Evolutionary conservation across 2,797 vertebrate genomes (phyloP).

Genomic region (Lutjanus campechanus): DNA sequence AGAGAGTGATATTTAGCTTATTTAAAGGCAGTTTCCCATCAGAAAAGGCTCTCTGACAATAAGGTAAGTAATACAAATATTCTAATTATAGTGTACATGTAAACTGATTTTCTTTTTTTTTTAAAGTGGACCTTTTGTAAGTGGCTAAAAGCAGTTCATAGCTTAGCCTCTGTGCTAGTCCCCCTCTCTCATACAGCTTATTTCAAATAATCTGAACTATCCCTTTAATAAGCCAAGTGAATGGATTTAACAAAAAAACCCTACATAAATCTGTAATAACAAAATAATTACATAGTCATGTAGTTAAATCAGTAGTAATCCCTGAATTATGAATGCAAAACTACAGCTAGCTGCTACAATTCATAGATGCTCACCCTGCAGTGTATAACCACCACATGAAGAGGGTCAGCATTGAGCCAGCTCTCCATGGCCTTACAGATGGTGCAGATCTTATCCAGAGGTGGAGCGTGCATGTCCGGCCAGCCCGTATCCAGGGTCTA

Average conservation of each 20-base stretch:
- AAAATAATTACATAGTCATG: not conserved
- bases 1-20: too few relatives aligned
- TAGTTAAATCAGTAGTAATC: not conserved
- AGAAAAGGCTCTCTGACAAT: too few relatives aligned
- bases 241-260: not conserved
- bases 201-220: too few relatives aligned
- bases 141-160: too few relatives aligned
- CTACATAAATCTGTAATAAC: too few relatives aligned
- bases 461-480: constrained; percentile 95
- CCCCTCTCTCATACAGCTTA: too few relatives aligned
- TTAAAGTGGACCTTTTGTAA: too few relatives aligned
- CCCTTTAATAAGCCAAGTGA: not conserved
- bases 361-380: constrained; percentile 88
- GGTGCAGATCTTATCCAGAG: constrained; percentile 95
- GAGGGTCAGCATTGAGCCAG: constrained; percentile 92
- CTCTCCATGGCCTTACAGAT: constrained; percentile 98
- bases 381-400: constrained; percentile 95
- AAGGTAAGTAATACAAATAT: too few relatives aligned
- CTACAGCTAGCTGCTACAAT: not conserved
- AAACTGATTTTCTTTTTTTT: too few relatives aligned
- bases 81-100: too few relatives aligned
- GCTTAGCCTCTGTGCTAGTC: too few relatives aligned
- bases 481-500: constrained; percentile 96
- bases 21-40: too few relatives aligned
- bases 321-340: not conserved